Conservation (phyloP, 2,797 vertebrate genomes). For the Erithacus rubecula region DNA sequence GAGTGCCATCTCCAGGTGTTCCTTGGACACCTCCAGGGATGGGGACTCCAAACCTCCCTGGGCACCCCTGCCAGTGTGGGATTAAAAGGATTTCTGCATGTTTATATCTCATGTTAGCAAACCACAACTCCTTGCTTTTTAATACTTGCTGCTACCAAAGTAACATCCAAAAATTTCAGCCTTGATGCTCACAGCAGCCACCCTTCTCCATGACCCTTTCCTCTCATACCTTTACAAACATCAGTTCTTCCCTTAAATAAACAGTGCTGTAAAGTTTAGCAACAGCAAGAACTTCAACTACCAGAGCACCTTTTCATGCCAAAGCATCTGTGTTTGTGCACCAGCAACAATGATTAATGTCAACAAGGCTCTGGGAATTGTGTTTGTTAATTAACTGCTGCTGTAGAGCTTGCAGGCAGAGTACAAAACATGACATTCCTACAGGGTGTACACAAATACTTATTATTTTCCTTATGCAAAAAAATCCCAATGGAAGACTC, state of each 20-base stretch:
- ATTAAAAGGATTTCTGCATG: not conserved
- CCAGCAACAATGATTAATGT: slow-evolving; percentile 71
- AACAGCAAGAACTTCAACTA: slow-evolving; percentile 45
- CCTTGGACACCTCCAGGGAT: not conserved
- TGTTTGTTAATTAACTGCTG: slow-evolving; percentile 72
- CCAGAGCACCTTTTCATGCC: slow-evolving; percentile 61
- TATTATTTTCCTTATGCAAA: slow-evolving; percentile 54
- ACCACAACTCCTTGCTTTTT: not conserved
- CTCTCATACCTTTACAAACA: not conserved
- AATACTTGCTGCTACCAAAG: not conserved
- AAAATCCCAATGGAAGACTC: slow-evolving; percentile 36
- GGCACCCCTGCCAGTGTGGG: not conserved
- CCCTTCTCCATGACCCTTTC: not conserved
- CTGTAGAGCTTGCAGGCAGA: slow-evolving; percentile 62
- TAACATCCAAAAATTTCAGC: not conserved
- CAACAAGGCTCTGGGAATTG: slow-evolving; percentile 67
- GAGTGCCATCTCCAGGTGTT: not conserved
- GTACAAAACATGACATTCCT: slow-evolving; percentile 59
- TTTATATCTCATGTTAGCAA: not conserved
- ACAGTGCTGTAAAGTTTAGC: slow-evolving; percentile 19
- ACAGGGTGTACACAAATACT: slow-evolving; percentile 57
- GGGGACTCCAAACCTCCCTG: not conserved
- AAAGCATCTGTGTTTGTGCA: slow-evolving; percentile 68
- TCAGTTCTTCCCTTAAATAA: not conserved
- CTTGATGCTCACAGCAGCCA: not conserved